phyloP scores from a whole-genome alignment of 1,140 invertebrate species.

The Chironomus tepperi region DNA sequence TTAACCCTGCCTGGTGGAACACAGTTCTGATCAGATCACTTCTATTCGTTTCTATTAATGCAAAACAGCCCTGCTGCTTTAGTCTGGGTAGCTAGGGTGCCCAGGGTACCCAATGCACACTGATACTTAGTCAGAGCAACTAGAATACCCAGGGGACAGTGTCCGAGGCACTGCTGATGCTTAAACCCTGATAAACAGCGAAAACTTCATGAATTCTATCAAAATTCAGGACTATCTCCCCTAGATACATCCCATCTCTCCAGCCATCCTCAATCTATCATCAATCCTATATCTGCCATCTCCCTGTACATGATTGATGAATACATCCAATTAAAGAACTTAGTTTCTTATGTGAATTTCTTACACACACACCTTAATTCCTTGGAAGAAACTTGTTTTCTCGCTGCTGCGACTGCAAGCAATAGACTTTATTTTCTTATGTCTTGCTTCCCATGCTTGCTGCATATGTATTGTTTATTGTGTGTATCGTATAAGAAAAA shows the following conservation, averaged over 20 bases:
- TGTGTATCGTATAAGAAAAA: background rate
- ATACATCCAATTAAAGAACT: conserved; percentile 19
- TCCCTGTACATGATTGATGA: conserved; percentile 16
- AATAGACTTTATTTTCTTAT: background rate
- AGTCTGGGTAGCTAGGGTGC: no score
- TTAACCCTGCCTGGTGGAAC: no score
- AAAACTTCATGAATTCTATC: no score
- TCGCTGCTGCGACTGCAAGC: background rate
- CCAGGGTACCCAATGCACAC: no score
- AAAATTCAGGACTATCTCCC: no score
- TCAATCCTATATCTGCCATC: background rate
- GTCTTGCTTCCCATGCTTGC: background rate
- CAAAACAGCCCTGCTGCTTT: no score
- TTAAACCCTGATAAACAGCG: no score
- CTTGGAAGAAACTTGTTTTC: conserved; percentile 18
- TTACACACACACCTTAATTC: conserved; percentile 18
- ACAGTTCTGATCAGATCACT: no score
- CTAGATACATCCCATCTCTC: background rate
- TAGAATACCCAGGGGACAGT: no score
- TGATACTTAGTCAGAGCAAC: no score
- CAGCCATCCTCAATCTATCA: conserved; percentile 7
- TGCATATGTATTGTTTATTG: background rate
- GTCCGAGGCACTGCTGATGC: no score
- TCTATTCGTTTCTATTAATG: no score
- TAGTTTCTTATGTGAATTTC: background rate